Evolutionary conservation across 2,113 vertebrate genomes (phyloP).

Genomic region (Pygoscelis antarcticus): DNA sequence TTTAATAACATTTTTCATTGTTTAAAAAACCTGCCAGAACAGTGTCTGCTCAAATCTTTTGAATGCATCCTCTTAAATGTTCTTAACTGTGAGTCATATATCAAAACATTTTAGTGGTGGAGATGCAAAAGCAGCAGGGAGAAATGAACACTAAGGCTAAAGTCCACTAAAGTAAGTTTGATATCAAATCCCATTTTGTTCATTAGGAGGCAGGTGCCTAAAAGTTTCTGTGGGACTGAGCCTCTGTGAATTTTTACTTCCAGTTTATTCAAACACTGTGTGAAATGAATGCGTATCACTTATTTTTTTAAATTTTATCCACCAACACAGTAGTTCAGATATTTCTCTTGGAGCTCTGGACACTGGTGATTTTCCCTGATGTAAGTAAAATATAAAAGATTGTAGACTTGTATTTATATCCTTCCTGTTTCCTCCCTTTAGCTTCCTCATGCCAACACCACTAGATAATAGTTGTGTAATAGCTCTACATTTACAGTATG

Average conservation of each 20-base stretch:
- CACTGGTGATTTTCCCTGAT: neutral
- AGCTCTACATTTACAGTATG: conserved; percentile 21
- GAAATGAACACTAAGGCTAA: neutral
- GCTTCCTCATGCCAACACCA: conserved; percentile 62
- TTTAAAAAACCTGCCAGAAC: conserved; percentile 7
- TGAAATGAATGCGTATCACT: neutral
- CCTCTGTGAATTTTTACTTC: neutral
- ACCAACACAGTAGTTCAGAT: neutral
- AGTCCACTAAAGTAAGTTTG: neutral
- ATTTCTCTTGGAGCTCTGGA: neutral
- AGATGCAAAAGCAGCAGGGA: neutral
- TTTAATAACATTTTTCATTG: conserved; percentile 18
- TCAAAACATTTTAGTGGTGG: neutral
- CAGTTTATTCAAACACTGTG: neutral
- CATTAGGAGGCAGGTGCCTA: neutral
- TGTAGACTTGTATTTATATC: conserved; percentile 18
- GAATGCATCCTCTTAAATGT: neutral
- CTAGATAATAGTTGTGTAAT: conserved; percentile 67
- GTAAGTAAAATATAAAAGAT: conserved; percentile 7
- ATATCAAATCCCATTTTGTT: neutral
- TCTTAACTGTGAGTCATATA: conserved; percentile 1
- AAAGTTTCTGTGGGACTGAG: neutral
- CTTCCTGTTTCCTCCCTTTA: conserved; percentile 53
- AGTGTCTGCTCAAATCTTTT: conserved; percentile 8
- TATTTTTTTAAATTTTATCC: neutral